Base-by-base conservation (phyloP, 2,113 vertebrate genomes). In the Morone chrysops region DNA sequence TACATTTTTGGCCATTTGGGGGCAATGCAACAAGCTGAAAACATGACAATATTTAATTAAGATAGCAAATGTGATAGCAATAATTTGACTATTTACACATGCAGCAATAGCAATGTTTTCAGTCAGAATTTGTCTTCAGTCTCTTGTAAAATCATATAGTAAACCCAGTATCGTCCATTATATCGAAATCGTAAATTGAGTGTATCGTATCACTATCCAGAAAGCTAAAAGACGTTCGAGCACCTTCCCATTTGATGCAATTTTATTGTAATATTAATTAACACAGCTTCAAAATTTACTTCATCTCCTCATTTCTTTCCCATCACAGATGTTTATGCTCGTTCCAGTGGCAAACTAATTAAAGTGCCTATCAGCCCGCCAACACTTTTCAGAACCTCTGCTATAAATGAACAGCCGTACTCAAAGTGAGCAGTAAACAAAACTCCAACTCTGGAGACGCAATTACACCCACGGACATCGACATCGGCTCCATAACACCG, bases 401-500 rank as follows among this genome's bases (percentile, higher is more conserved):
- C 22, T 41, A 16, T 25, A 54, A 79, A 74, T 17, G 45, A 79
- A 38, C 25, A 36, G 43, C 3, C 0, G 48, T 2, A 22, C 25
- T 70, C 59, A 75, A 53, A 41, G 63, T 20, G 36, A 78, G 48
- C 25, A 31, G 56, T 22, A 70, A 86, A 82, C 76, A 77, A 61
- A 88, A 51, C 50, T 78, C 63, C 63, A 84, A 66, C 43, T 81
- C 63, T 63, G 17, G 78, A 69, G 63, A 78, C 59, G 81, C 54
- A 70, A 70, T 72, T 78, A 76, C 77, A 83, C 63, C 69, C 83
- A 76, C 65, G 75, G 45, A 81, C 70, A 10, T 41, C 12, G 74
- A 66, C 62, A 77, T 45, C 6, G 50, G 76, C 77, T 73, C 66
- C 12, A 7, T 38, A 41, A 22, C 79, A 71, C 20, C 20, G 38